Base-by-base conservation (phyloP, 2,888 invertebrate species). In the Syrista parreyssii region DNA sequence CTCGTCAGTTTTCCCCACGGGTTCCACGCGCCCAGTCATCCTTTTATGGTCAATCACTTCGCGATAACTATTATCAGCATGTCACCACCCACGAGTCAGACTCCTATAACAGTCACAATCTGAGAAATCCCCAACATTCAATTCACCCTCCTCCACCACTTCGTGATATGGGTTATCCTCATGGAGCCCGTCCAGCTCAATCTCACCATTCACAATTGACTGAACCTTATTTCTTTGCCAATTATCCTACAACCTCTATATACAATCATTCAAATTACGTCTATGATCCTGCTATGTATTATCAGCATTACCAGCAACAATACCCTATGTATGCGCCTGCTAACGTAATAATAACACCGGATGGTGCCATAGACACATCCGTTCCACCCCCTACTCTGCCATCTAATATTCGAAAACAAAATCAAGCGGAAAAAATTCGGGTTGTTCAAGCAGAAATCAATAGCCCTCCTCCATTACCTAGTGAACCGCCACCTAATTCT, bases 401-500 rank as follows among this genome's bases (percentile, higher is more conserved):
- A 80, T 30, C 71, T 33, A 71, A 71, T 71, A 31, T 71, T 71
- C 71, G 71, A 3, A 31, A 71, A 31, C 71, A 71, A 71, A 71
- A 71, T 71, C 31, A 30, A 71, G 31, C 6, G 12, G 71, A 71
- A 15, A 55, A 55, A 76, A 78, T 33, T 79, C 79, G 68, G 35
- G 78, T 72, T 68, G 81, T 74, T 35, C 84, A 76, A 68, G 31
- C 40, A 15, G 72, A 74, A 73, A 34, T n/a, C 68, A 75, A 71
- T 68, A 82, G 85, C 72, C 92, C 92, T 75, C 94, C 94, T 0
- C 93, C 94, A 68, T 91, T 93, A 82, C 94, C 94, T 6, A 91
- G 92, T 77, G 93, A 93, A 84, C 94, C 94, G 12, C 94, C 94
- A 55, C 95, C 95, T 1, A 92, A 93, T 72, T 92, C 92, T 69